Conservation (phyloP, 2,113 vertebrate species). For the Odontesthes bonariensis region DNA sequence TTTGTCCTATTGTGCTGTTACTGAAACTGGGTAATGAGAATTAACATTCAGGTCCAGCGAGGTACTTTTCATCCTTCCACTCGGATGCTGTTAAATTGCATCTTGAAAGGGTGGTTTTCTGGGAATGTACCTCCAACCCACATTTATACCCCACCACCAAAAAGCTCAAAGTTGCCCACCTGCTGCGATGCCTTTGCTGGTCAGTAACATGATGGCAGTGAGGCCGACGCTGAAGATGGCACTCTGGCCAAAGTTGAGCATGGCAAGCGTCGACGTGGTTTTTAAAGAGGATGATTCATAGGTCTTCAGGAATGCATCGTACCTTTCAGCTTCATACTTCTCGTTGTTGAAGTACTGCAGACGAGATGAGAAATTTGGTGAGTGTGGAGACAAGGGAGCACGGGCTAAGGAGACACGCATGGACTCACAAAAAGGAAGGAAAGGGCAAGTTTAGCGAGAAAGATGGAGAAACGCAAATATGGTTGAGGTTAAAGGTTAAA, state of each 20-base stretch:
- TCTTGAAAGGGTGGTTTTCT: slow-evolving; percentile 1
- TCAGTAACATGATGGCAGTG: slow-evolving; percentile 93
- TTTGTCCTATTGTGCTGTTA: slow-evolving; percentile 8
- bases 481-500: slow-evolving; percentile 61
- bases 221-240: slow-evolving; percentile 94
- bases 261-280: slow-evolving; percentile 93
- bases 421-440: slow-evolving; percentile 35
- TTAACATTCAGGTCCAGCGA: slow-evolving; percentile 15
- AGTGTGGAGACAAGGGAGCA: slow-evolving; percentile 19
- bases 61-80: slow-evolving; percentile 4
- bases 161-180: slow-evolving; percentile 78
- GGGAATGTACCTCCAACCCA: neutral
- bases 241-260: slow-evolving; percentile 97
- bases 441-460: slow-evolving; percentile 20
- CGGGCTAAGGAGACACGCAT: slow-evolving; percentile 23
- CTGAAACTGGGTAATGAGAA: slow-evolving; percentile 12
- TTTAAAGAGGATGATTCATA: slow-evolving; percentile 95
- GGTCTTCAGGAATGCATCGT: slow-evolving; percentile 91
- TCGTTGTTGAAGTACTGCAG: slow-evolving; percentile 98
- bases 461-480: slow-evolving; percentile 51
- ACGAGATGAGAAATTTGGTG: slow-evolving; percentile 29
- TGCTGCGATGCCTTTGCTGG: slow-evolving; percentile 94
- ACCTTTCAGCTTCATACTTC: slow-evolving; percentile 94
- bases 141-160: neutral
- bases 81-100: neutral